Evolutionary conservation across 1,140 invertebrate species (phyloP).

Genomic region (Diplogasteroides magnus): DNA sequence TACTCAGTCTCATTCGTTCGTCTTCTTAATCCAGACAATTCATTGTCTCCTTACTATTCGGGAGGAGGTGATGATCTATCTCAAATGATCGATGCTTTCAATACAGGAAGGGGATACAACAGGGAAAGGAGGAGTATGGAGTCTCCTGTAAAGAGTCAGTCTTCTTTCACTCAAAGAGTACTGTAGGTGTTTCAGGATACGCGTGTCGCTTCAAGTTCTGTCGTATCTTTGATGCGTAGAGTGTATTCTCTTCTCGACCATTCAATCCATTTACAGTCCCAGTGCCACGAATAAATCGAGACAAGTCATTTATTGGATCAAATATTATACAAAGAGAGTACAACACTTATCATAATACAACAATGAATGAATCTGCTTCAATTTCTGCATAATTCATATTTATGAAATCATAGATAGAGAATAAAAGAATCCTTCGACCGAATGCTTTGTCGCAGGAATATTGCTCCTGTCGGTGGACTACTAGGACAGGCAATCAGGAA

Average conservation of each 20-base stretch:
- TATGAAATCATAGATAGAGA: too few relatives aligned
- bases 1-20: slow-evolving; percentile 23
- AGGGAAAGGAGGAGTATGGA: slow-evolving; percentile 5
- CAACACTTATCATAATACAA: too few relatives aligned
- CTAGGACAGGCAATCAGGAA: too few relatives aligned
- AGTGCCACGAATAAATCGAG: neutral
- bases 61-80: slow-evolving; percentile 20
- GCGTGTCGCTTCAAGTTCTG: slow-evolving; percentile 44
- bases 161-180: neutral
- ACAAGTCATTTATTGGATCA: neutral
- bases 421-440: too few relatives aligned
- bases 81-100: slow-evolving; percentile 20
- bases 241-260: neutral
- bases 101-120: neutral
- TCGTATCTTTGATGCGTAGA: slow-evolving; percentile 36
- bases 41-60: slow-evolving; percentile 16
- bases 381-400: too few relatives aligned
- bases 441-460: too few relatives aligned
- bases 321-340: too few relatives aligned
- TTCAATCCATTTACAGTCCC: slow-evolving; percentile 7
- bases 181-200: slow-evolving; percentile 29
- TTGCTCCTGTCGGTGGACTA: too few relatives aligned
- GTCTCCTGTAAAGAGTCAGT: slow-evolving; percentile 12
- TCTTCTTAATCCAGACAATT: slow-evolving; percentile 18
- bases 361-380: too few relatives aligned